Evolutionary conservation across 2,113 vertebrate species (phyloP), one percentile per base, ranked within the genome.

Genomic region (Oncorhynchus clarkii): DNA sequence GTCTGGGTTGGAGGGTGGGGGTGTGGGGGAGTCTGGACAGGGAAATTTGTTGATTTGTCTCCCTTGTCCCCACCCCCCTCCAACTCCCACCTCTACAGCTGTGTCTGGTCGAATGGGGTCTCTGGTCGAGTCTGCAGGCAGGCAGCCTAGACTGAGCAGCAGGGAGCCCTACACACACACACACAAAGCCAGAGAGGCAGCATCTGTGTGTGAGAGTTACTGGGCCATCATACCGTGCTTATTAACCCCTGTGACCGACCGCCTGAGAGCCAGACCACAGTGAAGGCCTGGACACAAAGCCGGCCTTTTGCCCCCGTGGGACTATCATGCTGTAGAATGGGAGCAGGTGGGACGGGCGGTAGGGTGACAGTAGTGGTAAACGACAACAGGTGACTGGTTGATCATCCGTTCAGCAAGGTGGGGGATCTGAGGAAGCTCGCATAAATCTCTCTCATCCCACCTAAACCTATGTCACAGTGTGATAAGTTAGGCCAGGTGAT

Each of bases 11-110:
- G 73, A 72, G 31, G 34, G 24, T 51, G 26, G 20, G 71, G 45
- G 39, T 11, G 27, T 39, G 34, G 7, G 34, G 34, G 29, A 68
- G 3, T 13, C 48, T 12, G 59, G 26, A 26, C 16, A 34, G 54
- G 51, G 51, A 59, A 70, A 71, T 70, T 59, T 70, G 67, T 16
- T 74, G 66, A 62, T 67, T 60, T 4, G n/a, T 22, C 59, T 7
- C 59, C 59, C 59, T 8, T 22, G 59, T 22, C 59, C 59, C n/a
- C 59, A 22, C n/a, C 59, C 39, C 39, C 39, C 59, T 16, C 59
- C 51, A 54, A 54, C 16, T 62, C 72, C 72, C 69, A n/a, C 45
- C 69, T 70, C 64, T 67, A 39, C 79, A 77, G 65, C 70, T 76
- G 75, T 70, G 74, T 72, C 22, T 76, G 34, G 45, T 4, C 16